Conservation (phyloP, 2,113 vertebrate species). For the Lepus americanus region DNA sequence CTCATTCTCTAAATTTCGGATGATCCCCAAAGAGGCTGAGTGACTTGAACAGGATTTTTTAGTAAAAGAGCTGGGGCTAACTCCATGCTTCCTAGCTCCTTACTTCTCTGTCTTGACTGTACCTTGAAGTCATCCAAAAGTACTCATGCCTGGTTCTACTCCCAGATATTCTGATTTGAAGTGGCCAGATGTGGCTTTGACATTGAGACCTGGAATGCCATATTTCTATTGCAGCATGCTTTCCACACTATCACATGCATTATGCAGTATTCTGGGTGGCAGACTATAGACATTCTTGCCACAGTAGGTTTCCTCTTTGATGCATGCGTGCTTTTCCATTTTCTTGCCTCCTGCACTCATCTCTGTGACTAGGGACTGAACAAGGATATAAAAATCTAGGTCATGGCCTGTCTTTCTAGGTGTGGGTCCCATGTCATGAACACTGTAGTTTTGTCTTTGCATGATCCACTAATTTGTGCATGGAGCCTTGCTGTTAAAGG, state of each 20-base stretch:
- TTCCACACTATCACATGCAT: fast-evolving
- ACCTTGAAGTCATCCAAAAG: background rate
- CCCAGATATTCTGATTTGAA: background rate
- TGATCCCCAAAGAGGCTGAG: background rate
- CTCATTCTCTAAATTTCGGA: background rate
- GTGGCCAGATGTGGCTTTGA: background rate
- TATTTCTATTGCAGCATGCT: background rate
- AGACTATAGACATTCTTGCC: fast-evolving
- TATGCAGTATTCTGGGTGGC: background rate
- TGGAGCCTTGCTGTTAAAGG: fast-evolving
- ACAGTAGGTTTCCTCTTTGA: fast-evolving
- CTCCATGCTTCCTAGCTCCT: no score
- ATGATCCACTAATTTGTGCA: fast-evolving
- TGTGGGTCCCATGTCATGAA: fast-evolving
- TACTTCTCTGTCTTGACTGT: no score
- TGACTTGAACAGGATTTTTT: no score
- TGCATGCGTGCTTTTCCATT: background rate
- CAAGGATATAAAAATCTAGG: no score
- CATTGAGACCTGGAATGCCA: fast-evolving
- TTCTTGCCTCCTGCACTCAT: background rate
- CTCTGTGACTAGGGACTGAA: background rate
- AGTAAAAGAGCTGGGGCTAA: background rate
- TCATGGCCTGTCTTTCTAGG: background rate
- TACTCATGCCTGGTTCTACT: background rate
- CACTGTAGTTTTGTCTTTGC: background rate